A percentile compares a stretch with the other conserved stretches of the same genome.
Conservation (phyloP, 2,888 invertebrate genomes). For the Rhogogaster chlorosoma region DNA sequence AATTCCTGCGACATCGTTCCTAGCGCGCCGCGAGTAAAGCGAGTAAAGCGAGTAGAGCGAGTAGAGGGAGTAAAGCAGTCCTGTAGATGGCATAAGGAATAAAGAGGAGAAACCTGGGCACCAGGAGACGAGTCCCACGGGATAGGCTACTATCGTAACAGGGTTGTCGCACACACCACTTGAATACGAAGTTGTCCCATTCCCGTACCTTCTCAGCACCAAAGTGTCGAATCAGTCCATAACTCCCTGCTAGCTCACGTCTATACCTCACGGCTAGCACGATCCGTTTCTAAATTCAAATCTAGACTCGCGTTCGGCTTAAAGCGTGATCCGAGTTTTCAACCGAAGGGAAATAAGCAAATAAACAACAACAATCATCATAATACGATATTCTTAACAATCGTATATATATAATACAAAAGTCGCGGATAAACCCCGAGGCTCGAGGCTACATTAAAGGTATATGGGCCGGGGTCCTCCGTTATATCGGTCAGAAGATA, state of each 20-base stretch:
- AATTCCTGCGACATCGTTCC: constrained; percentile 55
- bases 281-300: constrained; percentile 48
- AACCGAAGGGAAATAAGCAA: background rate
- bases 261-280: constrained; percentile 43
- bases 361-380: constrained; percentile 7
- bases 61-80: constrained; percentile 29
- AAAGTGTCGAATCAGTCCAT: constrained; percentile 48
- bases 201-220: constrained; percentile 23
- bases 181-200: constrained; percentile 69
- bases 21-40: background rate
- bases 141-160: constrained; percentile 71
- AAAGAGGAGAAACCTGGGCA: constrained; percentile 42
- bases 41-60: no score
- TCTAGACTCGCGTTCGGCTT: background rate
- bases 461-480: background rate
- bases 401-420: background rate
- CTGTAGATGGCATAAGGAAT: constrained; percentile 17
- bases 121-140: constrained; percentile 60
- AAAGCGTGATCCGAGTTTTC: background rate
- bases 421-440: background rate
- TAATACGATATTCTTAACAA: background rate
- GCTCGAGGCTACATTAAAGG: background rate
- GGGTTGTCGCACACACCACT: constrained; percentile 70
- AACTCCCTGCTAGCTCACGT: constrained; percentile 37
- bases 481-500: constrained; percentile 15